These are phyloP conservation scores for Hemistola chrysoprasaria DNA, from an alignment of 2,888 invertebrate species.

Conservation along the genomic window DNA sequence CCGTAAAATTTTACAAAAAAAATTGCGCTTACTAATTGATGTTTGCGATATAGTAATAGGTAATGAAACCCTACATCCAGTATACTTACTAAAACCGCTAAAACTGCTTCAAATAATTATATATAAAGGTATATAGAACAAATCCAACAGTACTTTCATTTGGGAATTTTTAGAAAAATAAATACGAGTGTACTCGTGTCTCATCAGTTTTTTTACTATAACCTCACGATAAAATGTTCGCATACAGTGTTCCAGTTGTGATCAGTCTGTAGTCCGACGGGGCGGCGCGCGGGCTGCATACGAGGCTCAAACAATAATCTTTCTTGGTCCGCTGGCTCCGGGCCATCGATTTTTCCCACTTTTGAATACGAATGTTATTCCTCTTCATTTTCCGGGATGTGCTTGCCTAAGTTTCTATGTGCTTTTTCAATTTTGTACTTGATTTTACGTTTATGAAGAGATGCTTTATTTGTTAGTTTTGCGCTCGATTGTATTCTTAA, in stretches of 20 bases:
- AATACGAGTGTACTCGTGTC: too few relatives aligned
- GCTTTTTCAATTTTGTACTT: constrained; percentile 13
- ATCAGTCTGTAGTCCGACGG: neutral
- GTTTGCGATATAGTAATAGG: too few relatives aligned
- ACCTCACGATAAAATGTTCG: neutral
- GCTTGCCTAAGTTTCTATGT: constrained; percentile 7
- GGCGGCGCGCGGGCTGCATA: constrained; percentile 14
- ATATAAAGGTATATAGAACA: too few relatives aligned
- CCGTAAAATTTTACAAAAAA: too few relatives aligned
- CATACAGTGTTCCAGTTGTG: neutral
- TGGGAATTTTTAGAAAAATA: neutral
- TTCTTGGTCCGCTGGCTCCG: constrained; percentile 14
- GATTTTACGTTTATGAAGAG: constrained; percentile 13
- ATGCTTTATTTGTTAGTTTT: constrained; percentile 3
- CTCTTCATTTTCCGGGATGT: constrained; percentile 13
- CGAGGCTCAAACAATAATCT: constrained; percentile 32
- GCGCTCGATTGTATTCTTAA: constrained; percentile 3
- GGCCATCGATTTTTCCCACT: constrained; percentile 20
- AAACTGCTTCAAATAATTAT: too few relatives aligned
- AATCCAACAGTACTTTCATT: too few relatives aligned
- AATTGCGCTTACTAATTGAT: too few relatives aligned
- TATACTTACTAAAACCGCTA: too few relatives aligned
- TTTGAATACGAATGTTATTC: constrained; percentile 21
- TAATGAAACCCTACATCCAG: too few relatives aligned
- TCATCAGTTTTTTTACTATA: too few relatives aligned